Base-by-base conservation (phyloP, 2,797 vertebrate genomes). In the Sarcoramphus papa region DNA sequence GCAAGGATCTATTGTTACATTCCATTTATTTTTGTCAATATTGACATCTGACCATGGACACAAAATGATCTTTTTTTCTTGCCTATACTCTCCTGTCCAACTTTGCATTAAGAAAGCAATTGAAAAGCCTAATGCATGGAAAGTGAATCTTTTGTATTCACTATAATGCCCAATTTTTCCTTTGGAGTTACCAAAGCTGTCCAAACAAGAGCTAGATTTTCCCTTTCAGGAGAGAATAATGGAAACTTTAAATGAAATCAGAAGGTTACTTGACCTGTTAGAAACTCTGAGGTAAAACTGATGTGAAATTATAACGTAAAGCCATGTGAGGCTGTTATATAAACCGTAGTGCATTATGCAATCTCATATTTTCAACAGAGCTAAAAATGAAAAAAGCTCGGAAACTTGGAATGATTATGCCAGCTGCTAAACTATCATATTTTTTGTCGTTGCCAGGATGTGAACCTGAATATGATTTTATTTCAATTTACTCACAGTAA, bases 211-310 rank as follows among this genome's bases (percentile, higher is more conserved):
- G 97, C 95, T 85, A 97, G 96, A 97, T 97, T 98, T 98, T 98
- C 95, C 97, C 96, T 98, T 98, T 98, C 96, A 97, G 93, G 88
- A 78, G 94, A 97, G 94, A 96, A 98, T 95, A 98, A 98, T 97
- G 96, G 98, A 97, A 98, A 98, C 97, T 97, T 96, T 97, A 98
- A 98, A 98, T 97, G 98, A 98, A 98, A 98, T 98, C 96, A 97
- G 97, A 97, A 97, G 97, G 97, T 98, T 98, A 92, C 96, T 96
- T 97, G 97, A 97, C 97, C 96, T 96, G 97, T 88, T 94, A 95
- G 97, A 98, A 97, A 96, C 88, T 77, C 54, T 16, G 96, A 97
- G 96, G 95, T 96, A 96, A 96, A 97, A 97, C 95, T 90, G 92
- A 97, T 97, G 95, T 97, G 97, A 97, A 88, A 95, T 85, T 89